Base-by-base conservation (phyloP, 2,113 vertebrate species). In the Channa maculata region DNA sequence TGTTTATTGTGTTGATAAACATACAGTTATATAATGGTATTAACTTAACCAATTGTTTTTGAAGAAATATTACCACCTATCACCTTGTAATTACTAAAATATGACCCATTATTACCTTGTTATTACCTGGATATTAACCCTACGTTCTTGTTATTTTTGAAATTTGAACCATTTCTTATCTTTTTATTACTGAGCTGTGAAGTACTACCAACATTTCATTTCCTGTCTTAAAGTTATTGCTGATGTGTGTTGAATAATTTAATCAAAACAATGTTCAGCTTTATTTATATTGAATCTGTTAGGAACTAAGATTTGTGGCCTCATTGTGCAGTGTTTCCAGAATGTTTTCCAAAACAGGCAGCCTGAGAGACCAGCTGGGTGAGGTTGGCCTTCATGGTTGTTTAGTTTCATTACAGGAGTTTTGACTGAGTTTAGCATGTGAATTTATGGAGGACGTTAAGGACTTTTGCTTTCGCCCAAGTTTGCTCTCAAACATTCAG, bases 351-450 rank as follows among this genome's bases (percentile, higher is more conserved):
- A 54, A 37, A 15, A 45, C 48, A 49, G 24, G 53, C 10, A 0
- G 41, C 53, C 55, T 43, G 34, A 9, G 45, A 65, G 59, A 36
- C 59, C 45, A 65, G 6, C 45, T 14, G 39, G 39, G 50, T n/a
- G 45, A 55, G 63, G 50, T 15, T 72, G 69, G 45, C 53, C 61
- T 50, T 77, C 48, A 71, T 39, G 54, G 15, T 24, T 63, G 63
- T 49, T 80, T 68, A 65, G 37, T 50, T 69, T 73, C 44, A 77
- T 73, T 51, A 74, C n/a, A 5, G 53, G 5, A 53, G 41, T 68
- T 67, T 64, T 38, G 45, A 66, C 8, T 46, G 39, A 51, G 64
- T 80, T 80, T 65, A 69, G 65, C 57, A 45, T 10, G 15, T 58
- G 37, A 24, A 71, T 62, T 62, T 53, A 67, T 53, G 34, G 70